These are phyloP conservation scores for Apistogramma diplotaenia DNA, from an alignment of 2,113 vertebrate species.

Conservation along the genomic window DNA sequence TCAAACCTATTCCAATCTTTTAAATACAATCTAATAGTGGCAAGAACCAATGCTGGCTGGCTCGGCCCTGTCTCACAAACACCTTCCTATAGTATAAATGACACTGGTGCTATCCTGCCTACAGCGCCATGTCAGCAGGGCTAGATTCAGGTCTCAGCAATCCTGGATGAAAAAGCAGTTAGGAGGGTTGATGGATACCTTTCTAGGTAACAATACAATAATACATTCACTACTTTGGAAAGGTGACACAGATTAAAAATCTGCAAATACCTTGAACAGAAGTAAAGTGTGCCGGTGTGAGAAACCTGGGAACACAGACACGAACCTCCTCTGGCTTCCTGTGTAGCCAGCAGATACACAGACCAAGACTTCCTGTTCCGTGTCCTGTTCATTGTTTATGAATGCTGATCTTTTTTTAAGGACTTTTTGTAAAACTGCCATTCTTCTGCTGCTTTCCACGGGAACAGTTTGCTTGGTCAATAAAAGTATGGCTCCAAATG, in stretches of 20 bases:
- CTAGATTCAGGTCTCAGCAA: neutral
- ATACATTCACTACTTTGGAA: neutral
- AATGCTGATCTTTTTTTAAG: neutral
- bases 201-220: neutral
- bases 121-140: neutral
- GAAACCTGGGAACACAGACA: neutral
- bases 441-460: neutral
- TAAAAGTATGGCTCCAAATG: neutral
- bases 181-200: neutral
- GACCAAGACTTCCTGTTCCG: neutral
- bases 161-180: neutral
- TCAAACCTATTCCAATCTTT: neutral
- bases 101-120: neutral
- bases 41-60: fast-evolving
- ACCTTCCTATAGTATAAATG: neutral
- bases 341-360: neutral
- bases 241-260: fast-evolving
- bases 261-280: neutral
- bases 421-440: too few species aligned
- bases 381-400: neutral
- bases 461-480: neutral
- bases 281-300: neutral
- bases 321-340: neutral
- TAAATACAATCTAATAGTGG: neutral
- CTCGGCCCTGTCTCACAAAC: neutral